Evolutionary conservation across 2,113 vertebrate genomes (phyloP).

Genomic region (Lepus timidus): DNA sequence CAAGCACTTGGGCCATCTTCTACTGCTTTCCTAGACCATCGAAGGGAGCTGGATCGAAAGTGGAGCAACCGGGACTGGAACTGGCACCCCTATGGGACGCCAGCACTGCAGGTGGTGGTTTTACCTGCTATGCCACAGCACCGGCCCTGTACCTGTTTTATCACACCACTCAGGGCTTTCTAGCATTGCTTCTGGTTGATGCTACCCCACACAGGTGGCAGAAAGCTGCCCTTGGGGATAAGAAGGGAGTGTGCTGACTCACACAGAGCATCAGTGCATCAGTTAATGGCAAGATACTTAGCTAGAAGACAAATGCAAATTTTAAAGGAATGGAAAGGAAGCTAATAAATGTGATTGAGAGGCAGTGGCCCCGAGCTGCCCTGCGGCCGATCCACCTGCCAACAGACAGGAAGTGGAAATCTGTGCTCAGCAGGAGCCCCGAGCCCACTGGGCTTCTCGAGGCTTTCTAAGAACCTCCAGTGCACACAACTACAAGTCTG

Average conservation of each 20-base stretch:
- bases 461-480: background rate
- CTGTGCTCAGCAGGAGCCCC: background rate
- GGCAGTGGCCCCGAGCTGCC: background rate
- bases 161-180: background rate
- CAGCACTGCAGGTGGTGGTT: too few relatives aligned
- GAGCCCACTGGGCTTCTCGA: background rate
- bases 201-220: accelerated
- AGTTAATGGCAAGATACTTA: background rate
- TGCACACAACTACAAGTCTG: constrained; percentile 13
- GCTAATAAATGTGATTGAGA: background rate
- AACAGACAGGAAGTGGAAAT: background rate
- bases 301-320: background rate
- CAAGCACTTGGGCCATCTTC: too few relatives aligned
- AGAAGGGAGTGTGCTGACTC: accelerated
- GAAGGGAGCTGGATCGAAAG: too few relatives aligned
- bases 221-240: background rate
- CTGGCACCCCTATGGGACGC: too few relatives aligned
- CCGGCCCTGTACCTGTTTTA: background rate
- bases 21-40: too few relatives aligned
- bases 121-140: too few relatives aligned
- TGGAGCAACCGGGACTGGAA: too few relatives aligned
- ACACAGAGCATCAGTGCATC: background rate
- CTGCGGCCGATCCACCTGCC: background rate
- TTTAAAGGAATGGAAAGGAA: background rate
- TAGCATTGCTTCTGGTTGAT: background rate